phyloP scores from a whole-genome alignment of 2,797 vertebrate genomes.

The Squalus acanthias region DNA sequence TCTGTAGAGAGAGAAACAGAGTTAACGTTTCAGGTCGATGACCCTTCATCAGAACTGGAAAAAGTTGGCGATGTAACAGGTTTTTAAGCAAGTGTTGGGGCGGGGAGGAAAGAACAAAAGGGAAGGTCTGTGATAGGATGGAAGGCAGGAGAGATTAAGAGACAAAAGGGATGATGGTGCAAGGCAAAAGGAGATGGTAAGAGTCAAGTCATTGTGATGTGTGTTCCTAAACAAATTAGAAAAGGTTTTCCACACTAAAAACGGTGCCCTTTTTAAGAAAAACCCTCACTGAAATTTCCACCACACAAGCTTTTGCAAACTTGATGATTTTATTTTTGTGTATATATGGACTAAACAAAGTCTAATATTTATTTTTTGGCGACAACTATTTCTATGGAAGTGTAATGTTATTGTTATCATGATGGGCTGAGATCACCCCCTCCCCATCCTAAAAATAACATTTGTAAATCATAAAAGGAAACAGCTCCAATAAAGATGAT shows the following conservation, averaged over 20 bases:
- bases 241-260: not conserved
- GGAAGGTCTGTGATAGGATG: too few relatives aligned
- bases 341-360: not conserved
- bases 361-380: constrained; percentile 3
- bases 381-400: not conserved
- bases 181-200: too few relatives aligned
- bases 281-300: not conserved
- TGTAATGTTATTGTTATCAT: not conserved
- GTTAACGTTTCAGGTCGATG: too few relatives aligned
- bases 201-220: not conserved
- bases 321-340: not conserved
- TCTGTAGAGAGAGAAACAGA: too few relatives aligned
- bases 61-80: too few relatives aligned
- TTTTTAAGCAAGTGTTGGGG: too few relatives aligned
- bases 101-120: too few relatives aligned
- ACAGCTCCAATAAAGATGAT: not conserved
- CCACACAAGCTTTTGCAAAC: not conserved
- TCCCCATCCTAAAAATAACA: constrained; percentile 1
- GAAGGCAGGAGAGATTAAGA: too few relatives aligned
- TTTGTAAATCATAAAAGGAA: not conserved
- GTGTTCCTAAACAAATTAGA: not conserved
- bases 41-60: too few relatives aligned
- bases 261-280: not conserved
- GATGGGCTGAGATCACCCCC: not conserved
- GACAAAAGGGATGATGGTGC: too few relatives aligned